Evolutionary conservation across 2,797 vertebrate genomes (phyloP), one percentile per base, ranked within the genome.

Genomic region (Moxostoma hubbsi): DNA sequence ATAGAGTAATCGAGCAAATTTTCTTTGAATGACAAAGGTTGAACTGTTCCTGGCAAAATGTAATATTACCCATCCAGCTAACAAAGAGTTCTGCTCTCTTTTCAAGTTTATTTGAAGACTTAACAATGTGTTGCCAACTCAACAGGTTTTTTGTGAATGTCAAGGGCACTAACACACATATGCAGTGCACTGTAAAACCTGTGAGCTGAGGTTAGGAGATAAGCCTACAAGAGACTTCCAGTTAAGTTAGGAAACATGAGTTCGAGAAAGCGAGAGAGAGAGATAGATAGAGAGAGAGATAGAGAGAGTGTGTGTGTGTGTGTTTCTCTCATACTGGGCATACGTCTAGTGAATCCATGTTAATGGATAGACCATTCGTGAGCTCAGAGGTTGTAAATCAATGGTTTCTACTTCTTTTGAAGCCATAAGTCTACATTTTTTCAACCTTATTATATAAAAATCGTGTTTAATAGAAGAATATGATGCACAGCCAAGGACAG

Each of bases 161-260:
- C 59, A 79, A 53, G 63, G 61, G 77, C 83, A 86, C 86, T 75
- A 74, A 63, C 24, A 24, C 24, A 24, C 24, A 24, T 24, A 24
- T 24, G 24, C 18, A 70, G 53, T 5, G 50, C 46, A 53, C 43
- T 80, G 73, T 72, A 61, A 70, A 82, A 72, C 85, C 87, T 89
- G 88, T 82, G 61, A 76, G 86, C 85, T 88, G 88, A 85, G 61
- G 75, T 5, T 55, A 61, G 2, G 68, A 89, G 91, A 93, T 91
- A 92, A 92, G 77, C 43, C 45, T 16, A 58, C 49, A 73, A 50
- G 11, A 75, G 11, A 81, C 81, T 85, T 83, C 84, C 84, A 79
- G 75, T 66, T 47, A 58, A 73, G 36, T 36, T 36, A 4, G n/a
- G 18, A 71, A 61, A 24, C 65, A 73, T 36, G 51, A 51, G 46